phyloP scores from a whole-genome alignment of 2,113 vertebrate species.

The Balaenoptera acutorostrata region DNA sequence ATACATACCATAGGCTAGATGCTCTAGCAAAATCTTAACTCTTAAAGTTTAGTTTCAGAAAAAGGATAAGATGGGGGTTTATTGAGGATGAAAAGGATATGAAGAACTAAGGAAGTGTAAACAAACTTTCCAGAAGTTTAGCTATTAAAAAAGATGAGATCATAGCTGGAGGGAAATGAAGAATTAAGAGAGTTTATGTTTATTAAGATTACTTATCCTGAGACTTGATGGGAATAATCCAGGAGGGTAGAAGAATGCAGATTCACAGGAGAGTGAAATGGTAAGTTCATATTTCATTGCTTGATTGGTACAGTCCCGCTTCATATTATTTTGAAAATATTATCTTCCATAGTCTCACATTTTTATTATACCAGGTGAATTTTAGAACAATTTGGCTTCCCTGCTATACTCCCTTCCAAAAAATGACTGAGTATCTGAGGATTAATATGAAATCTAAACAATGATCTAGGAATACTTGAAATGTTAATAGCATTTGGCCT shows the following conservation, averaged over 20 bases:
- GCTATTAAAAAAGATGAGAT: not conserved
- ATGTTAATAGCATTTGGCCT: not conserved
- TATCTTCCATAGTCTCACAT: not conserved
- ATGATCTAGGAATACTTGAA: not conserved
- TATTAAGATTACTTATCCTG: not conserved
- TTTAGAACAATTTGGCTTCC: not conserved
- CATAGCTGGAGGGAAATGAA: not conserved
- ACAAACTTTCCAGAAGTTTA: not conserved
- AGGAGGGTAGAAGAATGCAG: not conserved
- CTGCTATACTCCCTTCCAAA: not conserved
- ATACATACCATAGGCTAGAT: rapidly evolving
- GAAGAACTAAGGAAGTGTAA: not conserved
- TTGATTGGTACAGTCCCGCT: not conserved
- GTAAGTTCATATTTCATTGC: not conserved
- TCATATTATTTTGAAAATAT: not conserved
- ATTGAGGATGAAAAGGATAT: not conserved
- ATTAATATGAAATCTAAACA: not conserved
- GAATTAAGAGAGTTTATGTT: not conserved
- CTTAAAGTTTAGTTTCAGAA: too few species aligned
- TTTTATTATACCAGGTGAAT: not conserved
- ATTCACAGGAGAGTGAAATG: not conserved
- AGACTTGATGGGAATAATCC: not conserved
- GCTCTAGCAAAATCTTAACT: not conserved
- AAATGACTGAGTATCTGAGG: not conserved
- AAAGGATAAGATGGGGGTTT: not conserved